These are phyloP conservation scores for Rhyacophila brunnea DNA, from an alignment of 1,140 invertebrate genomes.

Conservation along the genomic window DNA sequence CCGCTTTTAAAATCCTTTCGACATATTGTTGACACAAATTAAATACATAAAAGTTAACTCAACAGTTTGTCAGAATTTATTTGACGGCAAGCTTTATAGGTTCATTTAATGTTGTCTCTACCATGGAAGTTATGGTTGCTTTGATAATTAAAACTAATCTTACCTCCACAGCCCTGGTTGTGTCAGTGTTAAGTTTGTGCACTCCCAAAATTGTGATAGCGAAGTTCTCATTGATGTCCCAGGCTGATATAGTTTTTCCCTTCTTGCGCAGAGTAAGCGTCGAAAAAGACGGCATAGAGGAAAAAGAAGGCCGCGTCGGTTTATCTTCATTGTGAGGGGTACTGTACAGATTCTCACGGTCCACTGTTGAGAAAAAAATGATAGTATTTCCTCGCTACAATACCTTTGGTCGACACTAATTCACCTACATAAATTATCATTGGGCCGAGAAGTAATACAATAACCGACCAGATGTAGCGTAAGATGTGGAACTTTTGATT, in stretches of 20 bases:
- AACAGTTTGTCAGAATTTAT: not conserved
- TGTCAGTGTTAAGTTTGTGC: constrained; percentile 76
- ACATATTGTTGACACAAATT: too few species aligned
- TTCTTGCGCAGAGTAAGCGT: constrained; percentile 59
- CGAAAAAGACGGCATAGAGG: constrained; percentile 50
- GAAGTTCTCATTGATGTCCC: constrained; percentile 73
- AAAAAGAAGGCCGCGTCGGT: constrained; percentile 53
- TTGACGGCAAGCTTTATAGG: too few species aligned
- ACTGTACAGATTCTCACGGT: constrained; percentile 56
- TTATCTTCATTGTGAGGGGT: constrained; percentile 50
- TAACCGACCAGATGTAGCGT: too few species aligned
- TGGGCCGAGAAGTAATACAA: too few species aligned
- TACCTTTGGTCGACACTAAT: not conserved
- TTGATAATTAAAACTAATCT: too few species aligned
- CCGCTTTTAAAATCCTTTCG: too few species aligned
- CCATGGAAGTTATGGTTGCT: too few species aligned
- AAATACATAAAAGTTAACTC: not conserved
- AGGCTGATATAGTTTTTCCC: constrained; percentile 65
- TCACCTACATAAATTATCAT: not conserved
- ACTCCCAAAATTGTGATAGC: constrained; percentile 68
- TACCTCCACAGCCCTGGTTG: constrained; percentile 68
- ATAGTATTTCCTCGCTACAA: not conserved
- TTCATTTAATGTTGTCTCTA: too few species aligned
- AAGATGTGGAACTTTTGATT: too few species aligned
- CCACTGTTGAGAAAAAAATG: constrained; percentile 39